A percentile compares a stretch with the other conserved stretches of the same genome.
Evolutionary conservation across 2,113 vertebrate genomes (phyloP).

Genomic region (Diphyllodes magnificus): DNA sequence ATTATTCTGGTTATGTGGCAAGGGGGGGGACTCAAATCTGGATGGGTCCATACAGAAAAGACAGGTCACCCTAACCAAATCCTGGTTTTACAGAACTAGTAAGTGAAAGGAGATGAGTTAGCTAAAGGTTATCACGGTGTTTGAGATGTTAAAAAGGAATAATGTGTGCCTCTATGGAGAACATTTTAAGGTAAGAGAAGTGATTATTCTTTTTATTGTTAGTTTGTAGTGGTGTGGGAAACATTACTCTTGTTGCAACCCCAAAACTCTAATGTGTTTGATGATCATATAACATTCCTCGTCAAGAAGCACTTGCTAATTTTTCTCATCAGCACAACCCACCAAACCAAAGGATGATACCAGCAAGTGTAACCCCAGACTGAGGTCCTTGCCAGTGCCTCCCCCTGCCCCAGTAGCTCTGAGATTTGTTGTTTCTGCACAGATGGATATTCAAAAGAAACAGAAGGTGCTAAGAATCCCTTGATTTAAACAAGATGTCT

Average conservation of each 20-base stretch:
- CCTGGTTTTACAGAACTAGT: neutral
- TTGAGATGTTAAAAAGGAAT: accelerated
- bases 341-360: neutral
- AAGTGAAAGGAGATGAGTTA: neutral
- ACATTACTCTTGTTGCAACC: accelerated
- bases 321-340: neutral
- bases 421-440: neutral
- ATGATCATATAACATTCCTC: accelerated
- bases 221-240: accelerated
- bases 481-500: slow-evolving; percentile 66
- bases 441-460: slow-evolving; percentile 45
- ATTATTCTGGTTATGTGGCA: neutral
- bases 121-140: accelerated
- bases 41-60: accelerated
- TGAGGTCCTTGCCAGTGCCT: neutral
- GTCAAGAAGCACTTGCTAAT: neutral
- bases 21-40: neutral
- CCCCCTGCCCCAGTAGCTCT: neutral
- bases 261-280: accelerated
- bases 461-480: slow-evolving; percentile 55
- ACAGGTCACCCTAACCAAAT: neutral
- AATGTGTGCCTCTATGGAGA: accelerated
- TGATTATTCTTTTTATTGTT: accelerated
- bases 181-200: accelerated
- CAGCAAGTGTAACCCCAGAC: neutral